Conservation (phyloP, 1,140 invertebrate genomes). For the Heliconius nattereri region DNA sequence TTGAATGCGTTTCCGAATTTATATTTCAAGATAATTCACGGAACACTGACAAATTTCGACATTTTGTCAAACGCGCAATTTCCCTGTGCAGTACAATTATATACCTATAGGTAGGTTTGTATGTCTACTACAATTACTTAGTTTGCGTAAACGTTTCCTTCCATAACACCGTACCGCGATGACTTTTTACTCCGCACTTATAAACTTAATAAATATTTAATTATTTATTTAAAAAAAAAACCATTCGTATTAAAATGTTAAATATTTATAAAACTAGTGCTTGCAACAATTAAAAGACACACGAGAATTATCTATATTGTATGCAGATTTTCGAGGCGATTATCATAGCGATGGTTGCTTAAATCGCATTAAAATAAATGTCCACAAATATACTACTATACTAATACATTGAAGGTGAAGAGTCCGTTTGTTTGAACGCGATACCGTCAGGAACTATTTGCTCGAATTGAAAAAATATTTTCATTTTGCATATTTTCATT, state of each 20-base stretch:
- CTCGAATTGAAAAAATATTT: too few species aligned
- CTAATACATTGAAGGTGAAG: too few species aligned
- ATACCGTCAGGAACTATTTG: too few species aligned
- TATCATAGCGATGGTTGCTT: too few species aligned
- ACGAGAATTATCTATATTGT: too few species aligned
- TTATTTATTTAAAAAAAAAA: too few species aligned
- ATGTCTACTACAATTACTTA: constrained; percentile 35
- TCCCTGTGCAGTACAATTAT: constrained; percentile 41
- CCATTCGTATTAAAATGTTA: neutral
- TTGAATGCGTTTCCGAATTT: constrained; percentile 38
- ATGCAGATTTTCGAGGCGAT: too few species aligned
- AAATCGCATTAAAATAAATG: too few species aligned
- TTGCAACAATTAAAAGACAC: neutral
- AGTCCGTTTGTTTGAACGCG: too few species aligned
- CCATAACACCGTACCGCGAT: constrained; percentile 53
- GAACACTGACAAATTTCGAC: constrained; percentile 53
- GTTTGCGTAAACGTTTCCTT: constrained; percentile 53
- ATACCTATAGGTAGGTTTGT: neutral
- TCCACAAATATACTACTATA: too few species aligned
- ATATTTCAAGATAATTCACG: constrained; percentile 52
- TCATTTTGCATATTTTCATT: too few species aligned
- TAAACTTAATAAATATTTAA: constrained; percentile 4
- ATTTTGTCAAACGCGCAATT: constrained; percentile 50
- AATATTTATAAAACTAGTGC: neutral
- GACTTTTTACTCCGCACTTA: neutral